Percentiles rank a stretch among this genome's conserved stretches.
Evolutionary conservation across 2,797 vertebrate genomes (phyloP).

Genomic region (Pteronotus mesoamericanus): DNA sequence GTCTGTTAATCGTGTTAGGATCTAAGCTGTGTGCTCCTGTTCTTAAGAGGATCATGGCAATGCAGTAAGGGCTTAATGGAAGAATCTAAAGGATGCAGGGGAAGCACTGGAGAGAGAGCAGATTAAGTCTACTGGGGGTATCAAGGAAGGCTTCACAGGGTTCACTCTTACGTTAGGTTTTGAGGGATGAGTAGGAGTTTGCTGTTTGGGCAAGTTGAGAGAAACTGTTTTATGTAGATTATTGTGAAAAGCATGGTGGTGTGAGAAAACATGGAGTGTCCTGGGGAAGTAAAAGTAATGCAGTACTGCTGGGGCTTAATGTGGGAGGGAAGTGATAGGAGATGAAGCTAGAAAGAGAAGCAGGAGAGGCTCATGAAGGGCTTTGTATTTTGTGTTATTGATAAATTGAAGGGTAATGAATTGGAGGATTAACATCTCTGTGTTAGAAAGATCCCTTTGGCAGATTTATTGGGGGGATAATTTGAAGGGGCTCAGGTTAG

Average conservation of each 20-base stretch:
- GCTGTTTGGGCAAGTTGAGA: background rate
- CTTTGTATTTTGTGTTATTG: background rate
- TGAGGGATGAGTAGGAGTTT: conserved; percentile 10
- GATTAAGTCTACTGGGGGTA: background rate
- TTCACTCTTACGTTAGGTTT: background rate
- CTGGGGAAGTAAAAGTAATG: background rate
- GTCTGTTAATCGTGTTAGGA: background rate
- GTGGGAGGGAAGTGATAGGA: background rate
- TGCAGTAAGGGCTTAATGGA: background rate
- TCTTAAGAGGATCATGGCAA: background rate
- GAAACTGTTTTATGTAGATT: background rate
- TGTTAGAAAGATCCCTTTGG: background rate
- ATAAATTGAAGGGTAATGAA: background rate
- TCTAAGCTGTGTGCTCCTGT: background rate
- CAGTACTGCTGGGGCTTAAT: background rate
- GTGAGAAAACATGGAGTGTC: background rate
- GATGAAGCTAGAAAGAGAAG: background rate
- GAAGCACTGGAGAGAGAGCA: background rate
- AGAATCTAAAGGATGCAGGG: background rate
- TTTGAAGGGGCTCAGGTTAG: background rate
- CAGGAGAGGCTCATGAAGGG: background rate
- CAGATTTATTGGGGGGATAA: background rate
- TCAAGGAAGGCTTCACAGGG: background rate
- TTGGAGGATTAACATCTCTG: background rate
- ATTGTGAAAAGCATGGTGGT: background rate